Evolutionary conservation across 2,797 vertebrate genomes (phyloP).

Genomic region (Coracias cyanogaster): DNA sequence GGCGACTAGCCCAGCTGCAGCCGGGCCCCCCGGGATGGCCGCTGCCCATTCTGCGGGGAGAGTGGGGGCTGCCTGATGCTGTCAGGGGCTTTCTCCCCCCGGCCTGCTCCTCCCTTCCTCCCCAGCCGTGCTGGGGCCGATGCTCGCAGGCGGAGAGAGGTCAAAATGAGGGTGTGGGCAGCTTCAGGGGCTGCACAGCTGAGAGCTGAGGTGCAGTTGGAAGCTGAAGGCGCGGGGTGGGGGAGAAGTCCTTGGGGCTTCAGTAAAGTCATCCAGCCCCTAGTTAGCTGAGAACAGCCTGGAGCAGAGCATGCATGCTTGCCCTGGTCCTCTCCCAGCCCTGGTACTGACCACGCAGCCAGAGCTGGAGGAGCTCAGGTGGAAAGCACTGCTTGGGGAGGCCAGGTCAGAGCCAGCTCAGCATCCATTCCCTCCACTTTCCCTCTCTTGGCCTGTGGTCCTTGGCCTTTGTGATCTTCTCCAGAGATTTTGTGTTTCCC

Average conservation of each 20-base stretch:
- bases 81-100: slow-evolving; percentile 65
- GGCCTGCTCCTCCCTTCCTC: slow-evolving; percentile 75
- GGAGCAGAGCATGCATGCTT: slow-evolving; percentile 39
- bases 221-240: slow-evolving; percentile 32
- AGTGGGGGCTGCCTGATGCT: slow-evolving; percentile 63
- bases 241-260: slow-evolving; percentile 57
- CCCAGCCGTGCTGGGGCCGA: slow-evolving; percentile 66
- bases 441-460: not conserved
- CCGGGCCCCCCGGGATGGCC: slow-evolving; percentile 60
- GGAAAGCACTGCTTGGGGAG: not conserved
- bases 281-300: slow-evolving; percentile 41
- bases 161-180: slow-evolving; percentile 79
- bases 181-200: slow-evolving; percentile 72
- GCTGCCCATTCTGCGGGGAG: slow-evolving; percentile 55
- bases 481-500: not conserved
- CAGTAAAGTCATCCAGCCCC: not conserved
- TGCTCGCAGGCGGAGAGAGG: slow-evolving; percentile 75
- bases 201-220: slow-evolving; percentile 71
- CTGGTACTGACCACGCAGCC: not conserved
- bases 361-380: not conserved
- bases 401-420: not conserved
- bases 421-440: not conserved
- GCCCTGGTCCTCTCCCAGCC: slow-evolving; percentile 4
- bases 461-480: not conserved
- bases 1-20: slow-evolving; percentile 49